phyloP scores from a whole-genome alignment of 1,140 invertebrate genomes.

The Chionoecetes opilio region DNA sequence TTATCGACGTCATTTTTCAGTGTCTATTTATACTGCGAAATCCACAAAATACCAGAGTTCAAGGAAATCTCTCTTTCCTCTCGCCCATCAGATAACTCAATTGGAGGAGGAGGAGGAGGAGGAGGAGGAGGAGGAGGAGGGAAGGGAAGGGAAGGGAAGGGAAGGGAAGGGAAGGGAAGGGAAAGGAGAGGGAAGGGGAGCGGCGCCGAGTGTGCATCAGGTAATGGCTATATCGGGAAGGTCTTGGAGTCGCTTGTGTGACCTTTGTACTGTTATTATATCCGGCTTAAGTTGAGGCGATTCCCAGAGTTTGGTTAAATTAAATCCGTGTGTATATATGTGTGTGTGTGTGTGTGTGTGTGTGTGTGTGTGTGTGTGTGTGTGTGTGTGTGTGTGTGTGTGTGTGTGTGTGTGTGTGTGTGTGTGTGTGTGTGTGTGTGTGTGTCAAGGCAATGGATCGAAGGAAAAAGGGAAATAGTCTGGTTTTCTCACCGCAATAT shows the following conservation, averaged over 20 bases:
- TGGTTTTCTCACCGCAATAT: no score
- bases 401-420: no score
- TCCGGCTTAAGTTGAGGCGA: not conserved
- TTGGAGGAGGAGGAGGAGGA: not conserved
- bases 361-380: no score
- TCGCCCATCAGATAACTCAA: not conserved
- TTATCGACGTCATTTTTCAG: not conserved
- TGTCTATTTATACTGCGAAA: slow-evolving; percentile 11
- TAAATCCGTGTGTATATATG: not conserved
- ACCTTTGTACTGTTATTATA: slow-evolving; percentile 30
- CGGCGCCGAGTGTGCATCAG: not conserved
- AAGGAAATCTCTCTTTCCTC: not conserved
- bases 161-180: not conserved
- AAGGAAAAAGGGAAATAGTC: no score
- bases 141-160: not conserved
- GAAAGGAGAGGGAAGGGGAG: not conserved
- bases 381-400: no score
- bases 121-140: not conserved
- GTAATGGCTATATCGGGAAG: slow-evolving; percentile 4
- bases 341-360: no score
- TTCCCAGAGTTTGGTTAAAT: not conserved
- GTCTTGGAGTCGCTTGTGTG: not conserved
- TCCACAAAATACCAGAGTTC: not conserved
- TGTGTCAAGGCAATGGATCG: no score
- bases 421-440: no score